These are phyloP conservation scores for Dryocosmus kuriphilus DNA, from an alignment of 2,888 invertebrate genomes.

Conservation along the genomic window DNA sequence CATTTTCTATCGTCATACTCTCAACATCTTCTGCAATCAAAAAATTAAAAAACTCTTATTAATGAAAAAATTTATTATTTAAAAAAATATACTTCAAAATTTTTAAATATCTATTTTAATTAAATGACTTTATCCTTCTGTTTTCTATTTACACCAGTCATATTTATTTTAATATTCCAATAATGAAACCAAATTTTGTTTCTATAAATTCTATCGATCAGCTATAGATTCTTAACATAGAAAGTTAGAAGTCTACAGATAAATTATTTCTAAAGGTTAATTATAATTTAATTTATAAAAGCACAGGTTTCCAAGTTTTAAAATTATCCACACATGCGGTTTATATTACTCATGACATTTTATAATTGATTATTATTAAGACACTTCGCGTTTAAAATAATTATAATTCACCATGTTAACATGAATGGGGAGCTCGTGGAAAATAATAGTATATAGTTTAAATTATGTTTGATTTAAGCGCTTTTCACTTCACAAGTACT, in stretches of 20 bases:
- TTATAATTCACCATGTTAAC: neutral
- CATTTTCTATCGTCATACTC: slow-evolving; percentile 80
- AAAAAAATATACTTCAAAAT: too few species aligned
- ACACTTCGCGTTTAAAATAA: neutral
- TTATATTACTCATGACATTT: slow-evolving; percentile 7
- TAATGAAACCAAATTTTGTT: neutral
- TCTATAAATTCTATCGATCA: neutral
- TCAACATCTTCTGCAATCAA: slow-evolving; percentile 76
- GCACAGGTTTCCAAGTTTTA: neutral
- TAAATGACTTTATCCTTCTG: neutral
- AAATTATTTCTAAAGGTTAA: neutral
- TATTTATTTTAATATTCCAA: neutral
- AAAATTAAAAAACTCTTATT: slow-evolving; percentile 22
- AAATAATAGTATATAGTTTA: slow-evolving; percentile 22
- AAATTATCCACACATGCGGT: neutral
- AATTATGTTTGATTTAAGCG: slow-evolving; percentile 40
- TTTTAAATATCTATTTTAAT: too few species aligned
- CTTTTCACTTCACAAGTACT: slow-evolving; percentile 47
- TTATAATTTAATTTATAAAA: neutral
- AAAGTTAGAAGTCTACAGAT: neutral
- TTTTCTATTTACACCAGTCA: neutral
- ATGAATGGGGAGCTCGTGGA: neutral
- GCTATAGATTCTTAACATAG: neutral
- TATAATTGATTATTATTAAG: neutral
- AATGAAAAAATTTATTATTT: too few species aligned